Conservation (phyloP, 2,113 vertebrate genomes). For the Cololabis saira region DNA sequence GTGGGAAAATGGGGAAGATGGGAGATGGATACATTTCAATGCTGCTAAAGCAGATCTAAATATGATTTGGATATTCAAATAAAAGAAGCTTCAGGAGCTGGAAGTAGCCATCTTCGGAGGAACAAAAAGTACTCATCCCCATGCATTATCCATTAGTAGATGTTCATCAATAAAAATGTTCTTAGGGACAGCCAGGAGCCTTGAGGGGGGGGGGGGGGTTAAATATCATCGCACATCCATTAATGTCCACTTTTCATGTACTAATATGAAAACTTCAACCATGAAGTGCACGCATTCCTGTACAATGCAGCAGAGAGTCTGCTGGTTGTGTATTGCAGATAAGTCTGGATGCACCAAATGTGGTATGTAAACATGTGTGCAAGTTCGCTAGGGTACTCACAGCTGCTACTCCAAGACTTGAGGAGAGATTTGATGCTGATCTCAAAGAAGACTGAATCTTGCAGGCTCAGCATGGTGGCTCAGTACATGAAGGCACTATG, state of each 20-base stretch:
- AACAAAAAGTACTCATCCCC: conserved; percentile 11
- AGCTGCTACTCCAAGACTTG: conserved; percentile 94
- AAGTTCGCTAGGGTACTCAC: conserved; percentile 84
- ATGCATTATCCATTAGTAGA: conserved; percentile 27
- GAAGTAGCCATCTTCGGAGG: conserved; percentile 17
- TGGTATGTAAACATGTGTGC: conserved; percentile 68
- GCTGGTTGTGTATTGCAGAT: conserved; percentile 40
- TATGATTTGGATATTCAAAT: conserved; percentile 20
- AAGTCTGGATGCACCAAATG: conserved; percentile 37
- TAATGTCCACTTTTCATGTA: conserved; percentile 44
- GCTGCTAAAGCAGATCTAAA: conserved; percentile 1
- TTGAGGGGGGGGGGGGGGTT: too few relatives aligned
- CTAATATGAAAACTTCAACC: conserved; percentile 22
- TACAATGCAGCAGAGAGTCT: conserved; percentile 18
- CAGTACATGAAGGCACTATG: conserved; percentile 59
- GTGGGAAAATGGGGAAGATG: background rate
- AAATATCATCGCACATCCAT: conserved; percentile 62
- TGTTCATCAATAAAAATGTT: conserved; percentile 49
- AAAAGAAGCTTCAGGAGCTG: background rate
- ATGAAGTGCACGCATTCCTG: conserved; percentile 27
- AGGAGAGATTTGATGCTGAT: conserved; percentile 98
- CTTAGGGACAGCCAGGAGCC: conserved; percentile 46
- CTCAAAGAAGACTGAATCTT: conserved; percentile 97
- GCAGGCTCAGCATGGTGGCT: conserved; percentile 92
- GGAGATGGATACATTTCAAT: background rate